These are phyloP conservation scores for Rhagoletis zephyria DNA, from an alignment of 1,140 invertebrate genomes.

Conservation along the genomic window DNA sequence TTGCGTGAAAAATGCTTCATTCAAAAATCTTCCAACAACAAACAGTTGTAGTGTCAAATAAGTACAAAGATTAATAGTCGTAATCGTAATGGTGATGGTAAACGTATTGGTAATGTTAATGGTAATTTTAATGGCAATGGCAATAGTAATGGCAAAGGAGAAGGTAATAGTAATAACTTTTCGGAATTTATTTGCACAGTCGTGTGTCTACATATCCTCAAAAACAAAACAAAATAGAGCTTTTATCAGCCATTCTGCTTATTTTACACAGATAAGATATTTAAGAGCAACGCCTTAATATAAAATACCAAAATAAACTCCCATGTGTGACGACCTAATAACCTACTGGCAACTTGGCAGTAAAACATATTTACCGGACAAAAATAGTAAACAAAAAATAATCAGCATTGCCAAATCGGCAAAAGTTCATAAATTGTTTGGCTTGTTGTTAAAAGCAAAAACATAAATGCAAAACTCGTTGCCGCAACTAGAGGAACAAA, in stretches of 20 bases:
- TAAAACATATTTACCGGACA: background rate
- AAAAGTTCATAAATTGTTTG: background rate
- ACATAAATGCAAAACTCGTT: background rate
- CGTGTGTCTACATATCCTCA: no score
- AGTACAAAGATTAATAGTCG: no score
- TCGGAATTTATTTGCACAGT: no score
- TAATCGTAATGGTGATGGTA: no score
- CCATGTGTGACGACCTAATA: slow-evolving; percentile 20
- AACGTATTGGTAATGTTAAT: no score
- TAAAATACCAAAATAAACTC: background rate
- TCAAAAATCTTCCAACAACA: no score
- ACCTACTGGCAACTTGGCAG: slow-evolving; percentile 40
- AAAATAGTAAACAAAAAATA: background rate
- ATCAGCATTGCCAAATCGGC: slow-evolving; percentile 5
- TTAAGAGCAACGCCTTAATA: background rate
- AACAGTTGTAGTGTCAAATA: no score
- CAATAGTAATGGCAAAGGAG: no score
- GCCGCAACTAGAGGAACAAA: background rate
- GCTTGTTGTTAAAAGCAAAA: background rate
- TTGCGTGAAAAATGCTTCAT: no score
- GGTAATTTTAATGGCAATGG: no score
- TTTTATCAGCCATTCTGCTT: background rate
- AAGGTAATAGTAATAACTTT: no score
- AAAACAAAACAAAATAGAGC: no score
- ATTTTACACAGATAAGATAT: background rate